These are phyloP conservation scores for Austrofundulus limnaeus DNA, from an alignment of 2,113 vertebrate species.

Conservation along the genomic window DNA sequence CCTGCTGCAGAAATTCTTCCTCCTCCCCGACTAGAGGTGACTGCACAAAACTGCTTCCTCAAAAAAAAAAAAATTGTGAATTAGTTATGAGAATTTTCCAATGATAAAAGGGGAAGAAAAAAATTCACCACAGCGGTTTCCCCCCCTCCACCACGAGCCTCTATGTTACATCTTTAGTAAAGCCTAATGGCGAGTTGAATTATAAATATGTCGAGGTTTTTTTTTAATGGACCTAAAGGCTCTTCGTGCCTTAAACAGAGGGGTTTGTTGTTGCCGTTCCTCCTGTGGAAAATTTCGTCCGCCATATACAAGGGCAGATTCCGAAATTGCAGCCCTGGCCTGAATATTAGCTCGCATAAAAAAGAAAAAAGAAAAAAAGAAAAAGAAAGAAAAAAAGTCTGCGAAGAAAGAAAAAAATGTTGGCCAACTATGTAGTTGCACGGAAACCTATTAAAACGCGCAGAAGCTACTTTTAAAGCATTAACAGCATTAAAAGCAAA, in stretches of 20 bases:
- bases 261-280: slow-evolving; percentile 65
- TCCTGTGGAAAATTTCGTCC: slow-evolving; percentile 75
- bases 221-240: slow-evolving; percentile 35
- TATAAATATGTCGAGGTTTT: slow-evolving; percentile 43
- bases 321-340: slow-evolving; percentile 76
- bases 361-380: slow-evolving; percentile 34
- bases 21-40: slow-evolving; percentile 65
- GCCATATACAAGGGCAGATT: slow-evolving; percentile 80
- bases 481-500: slow-evolving; percentile 19
- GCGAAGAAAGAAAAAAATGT: slow-evolving; percentile 54
- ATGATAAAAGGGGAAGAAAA: slow-evolving; percentile 45
- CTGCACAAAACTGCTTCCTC: slow-evolving; percentile 69
- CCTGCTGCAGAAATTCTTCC: slow-evolving; percentile 64
- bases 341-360: slow-evolving; percentile 65
- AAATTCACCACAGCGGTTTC: slow-evolving; percentile 27
- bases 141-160: slow-evolving; percentile 22
- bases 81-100: slow-evolving; percentile 75
- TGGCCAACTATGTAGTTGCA: slow-evolving; percentile 62
- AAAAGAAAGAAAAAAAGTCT: slow-evolving; percentile 64
- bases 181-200: slow-evolving; percentile 63
- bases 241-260: slow-evolving; percentile 41
- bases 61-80: slow-evolving; percentile 63
- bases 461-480: no score
- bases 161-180: slow-evolving; percentile 68
- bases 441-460: slow-evolving; percentile 13